Conservation (phyloP, 2,113 vertebrate genomes). For the Gnathonemus echidnorhynchus region DNA sequence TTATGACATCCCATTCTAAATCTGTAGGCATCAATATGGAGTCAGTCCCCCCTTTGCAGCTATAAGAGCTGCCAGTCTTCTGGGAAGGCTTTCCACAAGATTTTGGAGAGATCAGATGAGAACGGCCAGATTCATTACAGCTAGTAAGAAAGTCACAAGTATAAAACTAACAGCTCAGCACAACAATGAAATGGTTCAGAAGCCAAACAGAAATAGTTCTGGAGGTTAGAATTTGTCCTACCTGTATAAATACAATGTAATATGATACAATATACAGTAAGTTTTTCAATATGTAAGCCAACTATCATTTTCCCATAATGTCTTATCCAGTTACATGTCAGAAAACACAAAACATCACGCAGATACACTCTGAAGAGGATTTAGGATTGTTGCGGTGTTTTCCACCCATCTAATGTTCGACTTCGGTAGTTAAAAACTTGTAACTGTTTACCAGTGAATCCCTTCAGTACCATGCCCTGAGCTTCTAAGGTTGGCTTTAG, state of each 20-base stretch:
- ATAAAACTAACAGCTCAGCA: neutral
- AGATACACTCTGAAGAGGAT: neutral
- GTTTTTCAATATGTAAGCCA: neutral
- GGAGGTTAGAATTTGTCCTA: neutral
- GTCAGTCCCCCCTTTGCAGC: neutral
- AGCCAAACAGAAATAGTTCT: neutral
- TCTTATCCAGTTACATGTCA: neutral
- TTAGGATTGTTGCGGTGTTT: neutral
- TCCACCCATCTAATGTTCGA: neutral
- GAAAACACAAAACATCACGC: neutral
- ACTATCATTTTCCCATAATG: neutral
- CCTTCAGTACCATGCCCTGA: neutral
- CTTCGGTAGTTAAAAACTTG: constrained; percentile 8
- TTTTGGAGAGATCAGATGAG: neutral
- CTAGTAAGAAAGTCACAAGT: neutral
- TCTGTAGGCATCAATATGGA: neutral
- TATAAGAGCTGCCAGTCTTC: neutral
- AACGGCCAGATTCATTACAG: neutral
- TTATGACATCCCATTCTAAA: neutral
- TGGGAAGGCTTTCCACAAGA: neutral
- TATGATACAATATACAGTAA: neutral
- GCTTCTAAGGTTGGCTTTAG: neutral
- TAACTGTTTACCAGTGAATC: constrained; percentile 9
- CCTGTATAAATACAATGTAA: neutral
- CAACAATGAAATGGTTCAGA: neutral